phyloP scores from a whole-genome alignment of 1,140 invertebrate genomes.

The Trichonephila inaurata region DNA sequence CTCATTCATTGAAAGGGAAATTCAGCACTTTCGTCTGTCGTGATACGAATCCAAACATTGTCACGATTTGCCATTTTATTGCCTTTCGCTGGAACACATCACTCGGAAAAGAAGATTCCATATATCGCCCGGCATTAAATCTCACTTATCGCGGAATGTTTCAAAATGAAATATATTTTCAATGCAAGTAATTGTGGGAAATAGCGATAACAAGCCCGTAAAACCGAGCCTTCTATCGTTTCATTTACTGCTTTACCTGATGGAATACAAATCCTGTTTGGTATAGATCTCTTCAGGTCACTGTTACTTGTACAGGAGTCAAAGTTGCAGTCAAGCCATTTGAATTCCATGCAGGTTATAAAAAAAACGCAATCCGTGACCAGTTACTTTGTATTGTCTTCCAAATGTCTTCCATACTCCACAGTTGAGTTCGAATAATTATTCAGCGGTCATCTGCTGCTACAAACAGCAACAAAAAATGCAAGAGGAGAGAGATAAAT shows the following conservation, averaged over 20 bases:
- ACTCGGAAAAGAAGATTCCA: not conserved
- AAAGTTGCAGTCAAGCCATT: not conserved
- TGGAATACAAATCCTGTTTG: not conserved
- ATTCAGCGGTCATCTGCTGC: not conserved
- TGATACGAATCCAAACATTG: not conserved
- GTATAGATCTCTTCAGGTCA: not conserved
- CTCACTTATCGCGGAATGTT: constrained; percentile 1
- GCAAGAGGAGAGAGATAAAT: not conserved
- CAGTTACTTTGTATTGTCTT: not conserved
- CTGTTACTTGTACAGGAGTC: not conserved
- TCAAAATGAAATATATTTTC: not conserved
- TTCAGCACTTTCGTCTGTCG: not conserved
- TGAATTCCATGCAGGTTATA: not conserved
- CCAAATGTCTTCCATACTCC: not conserved
- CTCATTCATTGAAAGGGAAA: not conserved
- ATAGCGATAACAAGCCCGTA: not conserved
- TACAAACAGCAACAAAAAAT: not conserved
- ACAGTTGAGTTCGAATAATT: not conserved
- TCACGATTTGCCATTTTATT: constrained; percentile 5
- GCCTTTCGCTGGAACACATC: not conserved
- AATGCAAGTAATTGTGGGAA: constrained; percentile 14
- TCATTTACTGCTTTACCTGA: not conserved
- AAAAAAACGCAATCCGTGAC: not conserved
- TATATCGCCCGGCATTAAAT: not conserved
- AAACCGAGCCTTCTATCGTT: not conserved